A percentile compares a stretch with the other conserved stretches of the same genome.
Evolutionary conservation across 1,140 invertebrate species (phyloP).

Genomic region (Caenorhabditis brenneri): DNA sequence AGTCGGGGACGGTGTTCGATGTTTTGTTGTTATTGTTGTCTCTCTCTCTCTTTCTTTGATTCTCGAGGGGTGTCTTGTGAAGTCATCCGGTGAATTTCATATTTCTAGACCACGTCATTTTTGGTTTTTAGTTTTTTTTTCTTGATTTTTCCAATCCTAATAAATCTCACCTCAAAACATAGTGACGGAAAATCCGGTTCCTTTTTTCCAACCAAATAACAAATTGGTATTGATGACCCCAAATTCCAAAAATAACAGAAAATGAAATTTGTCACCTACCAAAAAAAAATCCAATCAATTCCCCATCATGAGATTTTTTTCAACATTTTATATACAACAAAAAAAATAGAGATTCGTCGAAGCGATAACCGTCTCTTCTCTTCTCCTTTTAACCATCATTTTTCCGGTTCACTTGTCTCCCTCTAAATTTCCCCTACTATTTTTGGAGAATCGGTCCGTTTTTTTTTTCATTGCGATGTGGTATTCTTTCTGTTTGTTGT

Average conservation of each 20-base stretch:
- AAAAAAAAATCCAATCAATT: neutral
- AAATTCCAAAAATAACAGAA: no score
- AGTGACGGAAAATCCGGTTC: neutral
- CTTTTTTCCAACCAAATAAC: no score
- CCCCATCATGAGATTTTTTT: neutral
- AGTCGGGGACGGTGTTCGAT: neutral
- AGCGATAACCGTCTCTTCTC: neutral
- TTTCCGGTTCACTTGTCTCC: conserved; percentile 3
- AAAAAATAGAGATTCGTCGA: conserved; percentile 8
- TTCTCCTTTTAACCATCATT: neutral
- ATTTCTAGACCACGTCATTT: no score
- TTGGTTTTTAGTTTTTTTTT: neutral
- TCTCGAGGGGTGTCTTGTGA: no score
- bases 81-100: neutral
- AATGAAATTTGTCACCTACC: neutral
- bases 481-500: neutral
- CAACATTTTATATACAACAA: no score
- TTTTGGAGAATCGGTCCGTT: no score
- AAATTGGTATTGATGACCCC: no score
- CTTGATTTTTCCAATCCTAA: neutral
- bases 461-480: no score
- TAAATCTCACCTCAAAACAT: neutral
- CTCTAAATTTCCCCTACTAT: neutral
- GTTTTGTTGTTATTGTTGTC: neutral
- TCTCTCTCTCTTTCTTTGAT: neutral